phyloP scores from a whole-genome alignment of 2,113 vertebrate genomes.

The Ochotona curzoniae region DNA sequence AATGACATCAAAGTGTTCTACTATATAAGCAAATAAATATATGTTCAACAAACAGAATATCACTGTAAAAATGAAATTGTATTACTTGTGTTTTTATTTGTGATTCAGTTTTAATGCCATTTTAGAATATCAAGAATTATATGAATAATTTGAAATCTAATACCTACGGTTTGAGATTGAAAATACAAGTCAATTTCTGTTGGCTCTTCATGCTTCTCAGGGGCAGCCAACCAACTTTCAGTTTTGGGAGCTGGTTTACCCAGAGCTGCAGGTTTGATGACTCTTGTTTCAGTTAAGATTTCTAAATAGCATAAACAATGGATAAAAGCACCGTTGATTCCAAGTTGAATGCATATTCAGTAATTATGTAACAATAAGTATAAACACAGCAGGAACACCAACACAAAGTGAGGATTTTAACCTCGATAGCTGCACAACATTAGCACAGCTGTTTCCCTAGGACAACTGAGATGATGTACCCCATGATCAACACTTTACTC shows the following conservation, averaged over 20 bases:
- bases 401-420: not conserved
- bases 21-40: not conserved
- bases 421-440: not conserved
- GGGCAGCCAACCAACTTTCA: constrained; percentile 48
- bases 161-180: constrained; percentile 80
- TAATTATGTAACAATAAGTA: constrained; percentile 8
- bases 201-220: constrained; percentile 84
- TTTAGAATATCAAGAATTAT: constrained; percentile 14
- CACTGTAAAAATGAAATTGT: constrained; percentile 8
- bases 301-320: constrained; percentile 81
- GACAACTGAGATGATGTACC: not conserved
- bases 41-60: not conserved
- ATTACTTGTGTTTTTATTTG: constrained; percentile 29
- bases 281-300: constrained; percentile 83
- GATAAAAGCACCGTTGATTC: constrained; percentile 60
- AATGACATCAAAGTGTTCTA: constrained; percentile 17
- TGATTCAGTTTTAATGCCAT: constrained; percentile 16
- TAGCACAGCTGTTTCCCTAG: not conserved
- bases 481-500: not conserved
- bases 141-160: constrained; percentile 55
- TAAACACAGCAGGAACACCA: not conserved
- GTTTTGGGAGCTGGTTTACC: constrained; percentile 60
- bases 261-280: constrained; percentile 81
- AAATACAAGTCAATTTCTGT: constrained; percentile 64
- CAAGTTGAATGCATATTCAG: not conserved